phyloP scores from a whole-genome alignment of 2,797 vertebrate genomes.

The Prunella strophiata region DNA sequence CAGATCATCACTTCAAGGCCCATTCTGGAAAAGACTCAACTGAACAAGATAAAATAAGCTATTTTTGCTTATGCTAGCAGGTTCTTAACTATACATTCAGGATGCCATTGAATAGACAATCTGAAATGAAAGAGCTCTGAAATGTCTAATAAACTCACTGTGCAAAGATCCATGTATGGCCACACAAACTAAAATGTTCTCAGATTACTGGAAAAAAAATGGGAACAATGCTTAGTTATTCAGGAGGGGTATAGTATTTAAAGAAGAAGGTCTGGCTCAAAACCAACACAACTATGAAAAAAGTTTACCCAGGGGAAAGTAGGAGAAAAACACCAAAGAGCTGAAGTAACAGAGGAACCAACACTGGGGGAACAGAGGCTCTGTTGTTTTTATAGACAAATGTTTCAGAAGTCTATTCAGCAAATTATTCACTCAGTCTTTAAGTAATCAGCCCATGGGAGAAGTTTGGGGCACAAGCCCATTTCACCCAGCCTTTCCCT shows the following conservation, averaged over 20 bases:
- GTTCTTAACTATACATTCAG: not conserved
- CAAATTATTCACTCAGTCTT: not conserved
- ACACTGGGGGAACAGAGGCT: conserved; percentile 52
- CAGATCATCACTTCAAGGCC: conserved; percentile 1
- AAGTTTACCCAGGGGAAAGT: conserved; percentile 54
- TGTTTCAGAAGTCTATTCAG: conserved; percentile 43
- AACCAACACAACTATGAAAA: conserved; percentile 54
- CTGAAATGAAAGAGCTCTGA: not conserved
- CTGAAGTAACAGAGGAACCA: conserved; percentile 39
- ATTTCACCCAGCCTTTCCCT: conserved; percentile 1
- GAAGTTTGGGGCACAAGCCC: not conserved
- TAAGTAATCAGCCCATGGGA: not conserved
- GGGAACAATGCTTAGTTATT: not conserved
- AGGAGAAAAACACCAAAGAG: conserved; percentile 28
- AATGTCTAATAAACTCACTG: not conserved
- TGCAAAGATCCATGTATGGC: not conserved
- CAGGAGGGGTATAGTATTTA: not conserved
- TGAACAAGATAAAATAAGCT: conserved; percentile 9
- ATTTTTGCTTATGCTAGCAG: conserved; percentile 45
- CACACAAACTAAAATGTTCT: conserved; percentile 4
- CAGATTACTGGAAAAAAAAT: not conserved
- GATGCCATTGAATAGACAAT: not conserved
- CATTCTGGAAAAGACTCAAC: conserved; percentile 19
- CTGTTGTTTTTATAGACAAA: conserved; percentile 47
- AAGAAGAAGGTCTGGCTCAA: conserved; percentile 44